phyloP scores from a whole-genome alignment of 1,140 invertebrate genomes.

The Meloidogyne hapla region DNA sequence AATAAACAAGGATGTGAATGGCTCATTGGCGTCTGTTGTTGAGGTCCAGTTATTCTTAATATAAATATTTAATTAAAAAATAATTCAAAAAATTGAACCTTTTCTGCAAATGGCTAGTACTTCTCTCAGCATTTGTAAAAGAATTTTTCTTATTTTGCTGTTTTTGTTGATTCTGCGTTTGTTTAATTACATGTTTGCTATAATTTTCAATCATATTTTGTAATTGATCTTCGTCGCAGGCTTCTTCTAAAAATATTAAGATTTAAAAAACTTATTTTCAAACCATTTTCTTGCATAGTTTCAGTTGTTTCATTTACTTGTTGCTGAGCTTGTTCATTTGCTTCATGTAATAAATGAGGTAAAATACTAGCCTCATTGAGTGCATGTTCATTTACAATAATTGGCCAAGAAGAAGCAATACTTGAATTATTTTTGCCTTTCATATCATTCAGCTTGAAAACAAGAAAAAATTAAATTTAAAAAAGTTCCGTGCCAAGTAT shows the following conservation, averaged over 20 bases:
- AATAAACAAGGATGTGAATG: constrained; percentile 20
- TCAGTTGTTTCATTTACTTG: background rate
- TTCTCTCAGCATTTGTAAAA: constrained; percentile 7
- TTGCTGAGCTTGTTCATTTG: constrained; percentile 19
- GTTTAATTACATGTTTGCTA: constrained; percentile 36
- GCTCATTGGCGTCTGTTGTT: constrained; percentile 20
- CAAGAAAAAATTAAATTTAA: background rate
- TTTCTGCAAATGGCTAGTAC: constrained; percentile 21
- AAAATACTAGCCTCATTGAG: constrained; percentile 23
- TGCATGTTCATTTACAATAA: constrained; percentile 27
- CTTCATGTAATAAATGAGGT: constrained; percentile 29
- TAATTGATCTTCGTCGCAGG: constrained; percentile 27
- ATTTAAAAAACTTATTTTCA: constrained; percentile 9
- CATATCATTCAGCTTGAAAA: background rate
- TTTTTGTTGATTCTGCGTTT: constrained; percentile 32
- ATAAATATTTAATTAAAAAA: background rate
- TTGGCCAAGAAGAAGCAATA: constrained; percentile 24
- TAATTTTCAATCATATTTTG: constrained; percentile 49
- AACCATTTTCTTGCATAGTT: background rate
- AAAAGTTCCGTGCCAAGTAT: too few species aligned
- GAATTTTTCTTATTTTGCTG: background rate
- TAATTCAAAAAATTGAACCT: constrained; percentile 10
- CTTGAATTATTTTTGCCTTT: constrained; percentile 16
- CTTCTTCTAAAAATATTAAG: constrained; percentile 15
- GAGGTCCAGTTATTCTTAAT: constrained; percentile 19